Percentiles rank a stretch among this genome's conserved stretches.
Evolutionary conservation across 2,797 vertebrate species (phyloP).

Genomic region (Mus spretus): DNA sequence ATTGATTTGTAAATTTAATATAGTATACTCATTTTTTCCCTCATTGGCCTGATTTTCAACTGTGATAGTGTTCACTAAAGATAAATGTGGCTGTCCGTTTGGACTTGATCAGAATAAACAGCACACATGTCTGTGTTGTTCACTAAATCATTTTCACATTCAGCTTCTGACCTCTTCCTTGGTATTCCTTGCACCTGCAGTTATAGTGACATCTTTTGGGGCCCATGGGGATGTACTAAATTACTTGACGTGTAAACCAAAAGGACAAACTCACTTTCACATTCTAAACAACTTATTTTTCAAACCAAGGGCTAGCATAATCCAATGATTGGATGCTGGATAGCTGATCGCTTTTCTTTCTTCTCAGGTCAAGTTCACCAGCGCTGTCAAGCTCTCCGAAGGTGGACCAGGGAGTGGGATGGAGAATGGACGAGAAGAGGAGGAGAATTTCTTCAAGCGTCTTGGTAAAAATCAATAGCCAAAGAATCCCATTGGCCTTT

Average conservation of each 20-base stretch:
- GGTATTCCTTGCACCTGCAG: not conserved
- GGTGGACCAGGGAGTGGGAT: constrained; percentile 91
- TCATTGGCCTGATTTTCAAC: constrained; percentile 29
- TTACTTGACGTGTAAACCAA: not conserved
- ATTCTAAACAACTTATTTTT: constrained; percentile 34
- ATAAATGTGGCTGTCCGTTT: constrained; percentile 7
- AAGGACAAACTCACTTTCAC: not conserved
- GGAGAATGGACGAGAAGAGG: constrained; percentile 97
- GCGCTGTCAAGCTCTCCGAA: constrained; percentile 98
- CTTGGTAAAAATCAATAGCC: constrained; percentile 99
- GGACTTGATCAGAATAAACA: constrained; percentile 37
- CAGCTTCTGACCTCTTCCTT: not conserved
- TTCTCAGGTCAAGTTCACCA: constrained; percentile 98
- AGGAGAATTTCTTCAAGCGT: constrained; percentile 99
- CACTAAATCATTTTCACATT: constrained; percentile 49
- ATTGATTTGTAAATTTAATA: constrained; percentile 45
- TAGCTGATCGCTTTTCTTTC: not conserved
- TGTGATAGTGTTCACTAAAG: not conserved
- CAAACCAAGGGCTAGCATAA: not conserved
- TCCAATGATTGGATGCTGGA: not conserved
- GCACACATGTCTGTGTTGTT: not conserved
- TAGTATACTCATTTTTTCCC: not conserved
- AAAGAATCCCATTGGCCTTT: constrained; percentile 96
- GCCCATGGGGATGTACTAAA: not conserved
- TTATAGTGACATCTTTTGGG: not conserved